Base-by-base conservation (phyloP, 2,888 invertebrate genomes). In the Hirtodrosophila alboralis region DNA sequence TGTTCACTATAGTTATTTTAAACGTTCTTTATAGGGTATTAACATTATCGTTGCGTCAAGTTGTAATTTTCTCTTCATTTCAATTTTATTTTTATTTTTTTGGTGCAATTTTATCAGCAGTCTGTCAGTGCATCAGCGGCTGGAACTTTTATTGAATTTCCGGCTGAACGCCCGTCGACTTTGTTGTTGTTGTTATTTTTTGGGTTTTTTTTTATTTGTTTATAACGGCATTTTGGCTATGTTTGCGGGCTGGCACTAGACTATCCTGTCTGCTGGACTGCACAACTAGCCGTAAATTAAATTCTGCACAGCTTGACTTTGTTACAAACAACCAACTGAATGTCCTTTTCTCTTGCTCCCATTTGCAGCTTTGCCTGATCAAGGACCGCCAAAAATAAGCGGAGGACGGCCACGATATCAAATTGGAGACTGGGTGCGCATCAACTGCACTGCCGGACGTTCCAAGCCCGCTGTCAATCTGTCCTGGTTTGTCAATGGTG, bases 391-490 rank as follows among this genome's bases (percentile, higher is more conserved):
- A 34, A 88, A 85, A 80, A 93, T 93, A 79, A 91, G 90, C 12
- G 93, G 93, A 4, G 92, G 92, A 4, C 91, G 92, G 65, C 91
- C 92, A 1, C 91, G 93, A 13, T 93, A 93, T 87, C 92, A 92
- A 86, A 91, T 92, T 41, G 93, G 93, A 8, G 93, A 93, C 74
- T 91, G 91, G 71, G 93, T 93, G 41, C 90, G 92, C 34, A 91
- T 93, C 72, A 93, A 93, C 85, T 93, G 93, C 87, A 93, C 93
- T n/a, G 93, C 93, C 4, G 93, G 93, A 2, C 91, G 92, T 48
- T 93, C 93, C 36, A 92, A 92, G 73, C 93, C 93, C 6, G 92
- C 93, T 6, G 93, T 93, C 18, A 89, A 91, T 44, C 90, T 93
- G 61, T 90, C 91, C 36, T 93, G 93, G 93, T 93, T 91, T 81